Evolutionary conservation across 2,113 vertebrate species (phyloP).

Genomic region (Nothoprocta pentlandii): DNA sequence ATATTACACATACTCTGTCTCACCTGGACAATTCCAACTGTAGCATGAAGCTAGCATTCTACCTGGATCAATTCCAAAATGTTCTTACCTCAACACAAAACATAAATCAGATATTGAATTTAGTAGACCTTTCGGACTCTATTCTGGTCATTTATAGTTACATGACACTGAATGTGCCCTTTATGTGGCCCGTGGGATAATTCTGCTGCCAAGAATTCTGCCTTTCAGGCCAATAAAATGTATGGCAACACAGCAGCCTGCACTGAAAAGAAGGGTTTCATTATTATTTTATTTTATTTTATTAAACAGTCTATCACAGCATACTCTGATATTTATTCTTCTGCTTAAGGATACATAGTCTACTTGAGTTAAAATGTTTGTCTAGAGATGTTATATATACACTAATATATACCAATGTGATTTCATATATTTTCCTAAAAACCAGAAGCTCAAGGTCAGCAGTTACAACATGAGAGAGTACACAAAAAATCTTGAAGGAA

Average conservation of each 20-base stretch:
- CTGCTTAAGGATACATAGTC: neutral
- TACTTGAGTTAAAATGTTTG: slow-evolving; percentile 13
- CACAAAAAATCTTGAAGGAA: neutral
- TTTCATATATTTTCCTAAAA: slow-evolving; percentile 46
- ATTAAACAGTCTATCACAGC: slow-evolving; percentile 38
- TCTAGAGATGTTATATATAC: slow-evolving; percentile 7
- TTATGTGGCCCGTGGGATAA: slow-evolving; percentile 22
- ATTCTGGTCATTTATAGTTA: slow-evolving; percentile 49
- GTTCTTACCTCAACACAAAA: neutral
- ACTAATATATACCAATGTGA: neutral
- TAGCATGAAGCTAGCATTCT: neutral
- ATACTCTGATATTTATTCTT: slow-evolving; percentile 21
- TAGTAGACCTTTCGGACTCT: slow-evolving; percentile 22
- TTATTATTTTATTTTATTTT: slow-evolving; percentile 69
- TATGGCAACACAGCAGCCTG: neutral
- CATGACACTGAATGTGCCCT: slow-evolving; percentile 17
- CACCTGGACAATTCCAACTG: neutral
- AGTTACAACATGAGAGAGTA: neutral
- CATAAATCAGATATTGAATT: slow-evolving; percentile 39
- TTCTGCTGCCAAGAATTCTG: slow-evolving; percentile 41
- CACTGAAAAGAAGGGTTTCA: slow-evolving; percentile 19
- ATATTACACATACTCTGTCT: slow-evolving; percentile 20
- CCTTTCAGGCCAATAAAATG: slow-evolving; percentile 49
- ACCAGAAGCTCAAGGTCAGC: neutral
- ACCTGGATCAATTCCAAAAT: slow-evolving; percentile 25